Base-by-base conservation (phyloP, 2,797 vertebrate species). In the Echeneis naucrates region DNA sequence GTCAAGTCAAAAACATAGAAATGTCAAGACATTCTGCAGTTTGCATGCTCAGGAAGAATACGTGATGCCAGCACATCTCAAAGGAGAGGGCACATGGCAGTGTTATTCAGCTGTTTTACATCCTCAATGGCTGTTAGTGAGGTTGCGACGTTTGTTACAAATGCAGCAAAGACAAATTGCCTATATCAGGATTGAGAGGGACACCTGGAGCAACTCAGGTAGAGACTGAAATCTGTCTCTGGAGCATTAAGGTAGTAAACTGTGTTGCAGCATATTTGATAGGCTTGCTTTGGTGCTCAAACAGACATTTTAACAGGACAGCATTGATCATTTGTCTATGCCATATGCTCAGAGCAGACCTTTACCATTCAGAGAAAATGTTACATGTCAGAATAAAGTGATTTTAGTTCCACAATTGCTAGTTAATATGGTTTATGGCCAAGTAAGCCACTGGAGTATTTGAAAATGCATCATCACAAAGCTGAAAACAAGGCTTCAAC, bases 241-340 rank as follows among this genome's bases (percentile, higher is more conserved):
- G 62, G 33, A 60, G 56, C 1, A 1, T 53, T 47, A 56, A 71
- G 64, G 74, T 77, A 72, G 61, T 51, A 62, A 16, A 72, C 42
- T 74, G 61, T 67, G 51, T 50, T 65, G 69, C 75, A 88, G 80
- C 84, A 84, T 59, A 38, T 73, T 47, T 68, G 52, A 71, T 0
- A 73, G 74, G 74, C 64, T 83, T 64, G 75, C 58, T 90, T 88
- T 83, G 82, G 77, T 71, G 60, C 71, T 52, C 45, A 81, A 60
- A 77, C 64, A 44, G 64, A 75, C 63, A 80, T 53, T 75, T 55
- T 1, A 78, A 72, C 45, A 76, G 50, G 54, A 79, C 19, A 47
- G 32, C 52, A 33, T 59, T 60, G 6, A 33, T 58, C 19, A 50
- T 26, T 40, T 23, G 8, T 62, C 35, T 32, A 35, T 24, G 35